phyloP scores from a whole-genome alignment of 2,113 vertebrate genomes.

The Calyptommatus sinebrachiatus region DNA sequence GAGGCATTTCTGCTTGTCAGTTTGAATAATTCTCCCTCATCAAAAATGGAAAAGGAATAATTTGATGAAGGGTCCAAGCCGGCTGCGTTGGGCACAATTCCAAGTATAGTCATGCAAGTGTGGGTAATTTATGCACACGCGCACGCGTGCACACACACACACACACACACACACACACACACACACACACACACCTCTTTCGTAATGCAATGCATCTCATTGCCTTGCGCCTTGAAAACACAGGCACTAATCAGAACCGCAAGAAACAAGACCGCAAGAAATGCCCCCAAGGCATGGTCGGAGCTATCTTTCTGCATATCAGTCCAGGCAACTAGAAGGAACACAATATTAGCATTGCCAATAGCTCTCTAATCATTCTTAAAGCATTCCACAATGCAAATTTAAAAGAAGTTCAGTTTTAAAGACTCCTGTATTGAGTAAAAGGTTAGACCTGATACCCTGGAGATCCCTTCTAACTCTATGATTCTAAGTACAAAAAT shows the following conservation, averaged over 20 bases:
- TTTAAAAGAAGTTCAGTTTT: no score
- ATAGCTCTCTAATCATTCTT: no score
- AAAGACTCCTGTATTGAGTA: no score
- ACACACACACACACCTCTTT: not conserved
- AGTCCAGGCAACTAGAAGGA: not conserved
- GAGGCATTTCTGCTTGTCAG: conserved; percentile 45
- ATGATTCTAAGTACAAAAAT: no score
- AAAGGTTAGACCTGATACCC: no score
- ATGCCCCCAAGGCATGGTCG: no score
- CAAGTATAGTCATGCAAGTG: not conserved
- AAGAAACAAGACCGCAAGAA: no score
- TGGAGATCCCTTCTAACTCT: no score
- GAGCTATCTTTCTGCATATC: not conserved
- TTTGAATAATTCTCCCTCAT: conserved; percentile 35
- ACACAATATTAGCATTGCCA: no score
- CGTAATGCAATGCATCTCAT: not conserved
- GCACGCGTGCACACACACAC: not conserved
- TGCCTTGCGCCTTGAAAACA: not conserved
- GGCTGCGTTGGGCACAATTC: not conserved
- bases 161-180: not conserved
- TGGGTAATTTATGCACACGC: no score
- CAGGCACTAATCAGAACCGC: no score
- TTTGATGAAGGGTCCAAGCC: not conserved
- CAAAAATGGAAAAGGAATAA: not conserved
- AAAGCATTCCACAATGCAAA: no score